Evolutionary conservation across 2,113 vertebrate species (phyloP), one percentile per base, ranked within the genome.

Genomic region (Heterotis niloticus): DNA sequence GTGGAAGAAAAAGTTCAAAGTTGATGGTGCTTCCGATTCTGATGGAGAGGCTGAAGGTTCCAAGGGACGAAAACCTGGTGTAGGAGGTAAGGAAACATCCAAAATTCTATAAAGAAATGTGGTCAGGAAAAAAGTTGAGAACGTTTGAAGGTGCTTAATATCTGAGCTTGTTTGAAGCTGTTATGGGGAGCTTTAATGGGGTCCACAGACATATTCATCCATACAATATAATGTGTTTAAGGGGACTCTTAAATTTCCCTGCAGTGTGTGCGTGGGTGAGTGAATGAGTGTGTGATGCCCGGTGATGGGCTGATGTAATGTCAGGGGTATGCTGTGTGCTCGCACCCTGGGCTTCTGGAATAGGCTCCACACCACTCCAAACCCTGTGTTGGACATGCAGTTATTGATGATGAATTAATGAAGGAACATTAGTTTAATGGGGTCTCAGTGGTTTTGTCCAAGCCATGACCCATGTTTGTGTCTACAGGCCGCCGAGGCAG

Each of bases 1-100:
- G 74, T 99, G 98, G 98, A 98, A 97, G 87, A 96, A 98, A 86
- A 98, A 94, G 68, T 92, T 98, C 88, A 98, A 91, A 81, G 87
- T 99, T 0, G 96, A 98, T 12, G 89, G 83, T 2, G 94, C 89
- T 0, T 92, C 91, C 18, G 90, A 87, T 23, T 88, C 87, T 20
- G 93, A 92, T n/a, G 84, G 83, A 82, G 92, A 91, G 68, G 0
- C 89, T 80, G 57, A 90, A 87, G 44, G 92, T 88, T 71, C 89
- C 66, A 26, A 75, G 67, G 78, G 2, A 80, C 56, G 69, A 18
- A 57, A 62, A n/a, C 34, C 79, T 76, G 34, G 86, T 0, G 10
- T 69, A 0, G 76, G 81, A 5, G 78, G 66, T 74, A 57, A 51
- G 54, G 16, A 44, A 4, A 44, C 7, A 44, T 44, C 34, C 7